phyloP scores from a whole-genome alignment of 1,140 invertebrate genomes.

The Ceratoteleas bidentatus region DNA sequence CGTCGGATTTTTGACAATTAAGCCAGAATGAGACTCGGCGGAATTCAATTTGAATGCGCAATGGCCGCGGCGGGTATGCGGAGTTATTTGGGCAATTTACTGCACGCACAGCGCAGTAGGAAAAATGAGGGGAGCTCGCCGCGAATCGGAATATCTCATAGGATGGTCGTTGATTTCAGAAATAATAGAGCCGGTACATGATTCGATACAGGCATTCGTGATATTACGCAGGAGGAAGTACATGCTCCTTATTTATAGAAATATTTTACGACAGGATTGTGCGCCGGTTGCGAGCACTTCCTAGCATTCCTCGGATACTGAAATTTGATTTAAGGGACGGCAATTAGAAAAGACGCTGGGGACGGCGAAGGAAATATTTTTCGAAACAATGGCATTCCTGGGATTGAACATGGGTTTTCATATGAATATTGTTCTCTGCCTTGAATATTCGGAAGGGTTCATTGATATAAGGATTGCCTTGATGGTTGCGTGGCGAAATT shows the following conservation, averaged over 20 bases:
- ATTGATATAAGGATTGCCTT: too few species aligned
- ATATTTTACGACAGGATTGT: slow-evolving; percentile 30
- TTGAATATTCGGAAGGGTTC: too few species aligned
- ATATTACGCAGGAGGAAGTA: slow-evolving; percentile 26
- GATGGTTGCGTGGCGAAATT: too few species aligned
- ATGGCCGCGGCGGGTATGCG: neutral
- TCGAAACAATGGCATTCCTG: too few species aligned
- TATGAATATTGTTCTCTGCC: too few species aligned
- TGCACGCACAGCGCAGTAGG: slow-evolving; percentile 14
- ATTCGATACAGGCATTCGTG: slow-evolving; percentile 28
- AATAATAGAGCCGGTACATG: slow-evolving; percentile 39
- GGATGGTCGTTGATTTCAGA: slow-evolving; percentile 25
- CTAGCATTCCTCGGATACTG: slow-evolving; percentile 21
- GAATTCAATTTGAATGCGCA: slow-evolving; percentile 22
- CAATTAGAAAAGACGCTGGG: slow-evolving; percentile 16
- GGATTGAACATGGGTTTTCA: too few species aligned
- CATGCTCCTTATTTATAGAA: slow-evolving; percentile 22
- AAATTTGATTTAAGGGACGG: slow-evolving; percentile 21
- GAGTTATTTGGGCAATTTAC: slow-evolving; percentile 21
- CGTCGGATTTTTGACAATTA: slow-evolving; percentile 14
- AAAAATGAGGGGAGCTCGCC: slow-evolving; percentile 2
- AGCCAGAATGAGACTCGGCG: neutral
- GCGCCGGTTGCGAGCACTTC: neutral
- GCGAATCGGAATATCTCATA: slow-evolving; percentile 11
- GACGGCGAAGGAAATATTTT: too few species aligned